These are phyloP conservation scores for Ips nitidus DNA, from an alignment of 1,140 invertebrate species.

Conservation along the genomic window DNA sequence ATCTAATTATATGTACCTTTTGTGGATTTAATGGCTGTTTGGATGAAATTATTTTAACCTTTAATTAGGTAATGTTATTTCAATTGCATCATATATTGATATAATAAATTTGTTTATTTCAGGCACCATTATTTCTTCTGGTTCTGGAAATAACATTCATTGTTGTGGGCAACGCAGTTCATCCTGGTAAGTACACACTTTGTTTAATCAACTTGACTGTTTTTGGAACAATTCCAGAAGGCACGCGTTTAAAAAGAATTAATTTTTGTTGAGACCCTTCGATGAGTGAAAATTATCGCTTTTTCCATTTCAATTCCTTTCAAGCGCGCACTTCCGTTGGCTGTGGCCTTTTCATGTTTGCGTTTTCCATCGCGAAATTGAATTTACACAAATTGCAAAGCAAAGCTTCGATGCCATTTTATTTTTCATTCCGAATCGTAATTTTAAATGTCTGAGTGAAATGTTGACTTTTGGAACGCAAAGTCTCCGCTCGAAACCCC, in stretches of 20 bases:
- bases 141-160: constrained; percentile 47
- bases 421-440: constrained; percentile 6
- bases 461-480: constrained; percentile 6
- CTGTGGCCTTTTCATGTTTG: constrained; percentile 9
- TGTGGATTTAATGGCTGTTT: too few species aligned
- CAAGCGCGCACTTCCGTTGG: constrained; percentile 1
- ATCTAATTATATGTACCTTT: too few species aligned
- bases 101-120: constrained; percentile 37
- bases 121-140: constrained; percentile 47
- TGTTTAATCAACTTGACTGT: too few species aligned
- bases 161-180: constrained; percentile 46
- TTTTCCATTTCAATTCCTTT: constrained; percentile 11
- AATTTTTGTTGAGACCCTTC: neutral
- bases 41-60: too few species aligned
- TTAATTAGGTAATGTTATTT: too few species aligned
- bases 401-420: neutral
- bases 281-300: constrained; percentile 7
- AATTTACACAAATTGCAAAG: constrained; percentile 3
- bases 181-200: constrained; percentile 44
- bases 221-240: neutral
- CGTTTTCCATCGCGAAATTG: constrained; percentile 9
- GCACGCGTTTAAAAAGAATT: neutral
- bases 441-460: constrained; percentile 10
- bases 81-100: too few species aligned
- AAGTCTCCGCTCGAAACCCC: neutral